These are phyloP conservation scores for Brachionus angularis DNA, from an alignment of 1,140 invertebrate genomes.

Conservation along the genomic window DNA sequence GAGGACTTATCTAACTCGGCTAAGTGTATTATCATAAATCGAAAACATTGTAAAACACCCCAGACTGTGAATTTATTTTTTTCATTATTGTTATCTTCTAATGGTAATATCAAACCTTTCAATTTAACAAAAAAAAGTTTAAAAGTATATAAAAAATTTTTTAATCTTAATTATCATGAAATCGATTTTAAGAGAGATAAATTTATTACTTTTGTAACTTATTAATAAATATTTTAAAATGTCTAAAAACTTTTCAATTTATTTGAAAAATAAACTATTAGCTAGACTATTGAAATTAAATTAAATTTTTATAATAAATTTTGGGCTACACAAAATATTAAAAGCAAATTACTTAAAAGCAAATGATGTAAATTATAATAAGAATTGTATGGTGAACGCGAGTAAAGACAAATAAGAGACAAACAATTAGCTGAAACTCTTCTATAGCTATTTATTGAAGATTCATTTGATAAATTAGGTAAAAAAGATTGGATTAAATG, in stretches of 20 bases:
- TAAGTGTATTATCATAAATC: constrained; percentile 64
- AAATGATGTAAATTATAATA: constrained; percentile 62
- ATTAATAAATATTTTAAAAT: no score
- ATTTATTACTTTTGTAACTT: no score
- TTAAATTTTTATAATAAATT: no score
- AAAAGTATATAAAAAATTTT: no score
- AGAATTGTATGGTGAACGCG: constrained; percentile 64
- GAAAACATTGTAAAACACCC: constrained; percentile 66
- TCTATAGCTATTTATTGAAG: constrained; percentile 63
- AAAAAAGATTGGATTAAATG: constrained; percentile 66
- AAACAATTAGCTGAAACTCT: constrained; percentile 66
- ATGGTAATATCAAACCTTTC: constrained; percentile 62
- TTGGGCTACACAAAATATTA: no score
- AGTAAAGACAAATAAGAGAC: constrained; percentile 65
- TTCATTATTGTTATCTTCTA: constrained; percentile 60
- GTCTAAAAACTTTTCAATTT: background rate
- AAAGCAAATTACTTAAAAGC: constrained; percentile 54
- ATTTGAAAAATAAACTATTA: background rate
- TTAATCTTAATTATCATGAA: no score
- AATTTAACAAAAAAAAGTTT: constrained; percentile 51
- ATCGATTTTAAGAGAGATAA: no score
- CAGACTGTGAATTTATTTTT: constrained; percentile 54
- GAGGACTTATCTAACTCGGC: constrained; percentile 45
- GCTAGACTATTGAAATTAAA: no score
- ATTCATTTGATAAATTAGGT: constrained; percentile 62